Base-by-base conservation (phyloP, 2,888 invertebrate species). In the Andrena bucephala region DNA sequence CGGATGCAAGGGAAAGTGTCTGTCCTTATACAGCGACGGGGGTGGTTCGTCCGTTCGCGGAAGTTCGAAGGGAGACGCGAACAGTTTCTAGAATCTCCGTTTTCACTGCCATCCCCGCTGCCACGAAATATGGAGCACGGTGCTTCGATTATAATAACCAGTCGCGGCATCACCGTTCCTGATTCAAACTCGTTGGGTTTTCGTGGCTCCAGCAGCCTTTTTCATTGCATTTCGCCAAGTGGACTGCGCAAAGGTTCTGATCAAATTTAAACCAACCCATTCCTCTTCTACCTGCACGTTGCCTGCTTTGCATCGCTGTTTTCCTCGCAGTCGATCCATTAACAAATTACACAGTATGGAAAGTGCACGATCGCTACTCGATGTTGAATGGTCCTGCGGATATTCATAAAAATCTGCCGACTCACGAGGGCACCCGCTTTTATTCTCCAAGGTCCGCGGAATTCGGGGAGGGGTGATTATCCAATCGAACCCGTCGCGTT, bases 1-100 rank as follows among this genome's bases (percentile, higher is more conserved):
- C 33, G 79, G 52, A 62, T 63, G 29, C 66, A 20, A 33, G 68
- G 50, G 68, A 73, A 68, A 65, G 78, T 73, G 66, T 57, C 62
- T 72, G 42, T 42, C 60, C 27, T 50, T 29, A 62, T 7, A n/a
- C 63, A 20, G 33, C 13, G 57, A 31, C 7, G 5, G 33, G 54
- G 57, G 27, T n/a, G 60, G 31, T n/a, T 24, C 24, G 7, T 54
- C 8, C 13, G 20, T 27, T 54, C 52, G 54, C 57, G 57, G 8
- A 24, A 57, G 24, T 57, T 57, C 31, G 0, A 8, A 7, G 60
- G 7, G 1, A 3, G 33, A 31, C 7, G n/a, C 31, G 60, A 60
- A 60, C 31, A n/a, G 70, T 29, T 70, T 33, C 68, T 42, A 68
- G 48, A 31, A 31, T 7, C 52, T 20, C 52, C 3, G 13, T 13